Evolutionary conservation across 2,797 vertebrate genomes (phyloP), one percentile per base, ranked within the genome.

Genomic region (Sarcophilus harrisii): DNA sequence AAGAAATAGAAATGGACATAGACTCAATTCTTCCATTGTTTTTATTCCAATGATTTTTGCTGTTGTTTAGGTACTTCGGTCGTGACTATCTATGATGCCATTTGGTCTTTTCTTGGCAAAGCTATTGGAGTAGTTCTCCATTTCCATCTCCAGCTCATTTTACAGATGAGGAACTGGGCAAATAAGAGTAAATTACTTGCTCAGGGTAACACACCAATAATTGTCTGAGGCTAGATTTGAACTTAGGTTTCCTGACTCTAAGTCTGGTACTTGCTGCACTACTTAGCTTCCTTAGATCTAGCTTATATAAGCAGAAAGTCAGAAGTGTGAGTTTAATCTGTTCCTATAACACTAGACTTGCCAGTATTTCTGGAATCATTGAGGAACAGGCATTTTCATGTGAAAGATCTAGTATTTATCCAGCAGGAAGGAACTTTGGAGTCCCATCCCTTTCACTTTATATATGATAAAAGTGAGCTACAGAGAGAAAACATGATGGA

Each of bases 311-410:
- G 94, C 16, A 59, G 6, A 91, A 93, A 97, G 94, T 89, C 91
- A 94, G 89, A 38, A 90, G 30, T 49, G 29, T 92, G 91, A 32
- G 8, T 95, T 94, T 93, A 93, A 66, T 93, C 92, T 95, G 58
- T 93, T 92, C 58, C 54, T 58, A 90, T 49, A 10, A 45, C 87
- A 54, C 27, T 90, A 52, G 28, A 27, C 24, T 54, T 60, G 92
- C 1, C 30, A 93, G 57, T 10, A 49, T 62, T 13, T 87, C 52
- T 93, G 55, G 94, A 94, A 90, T 92, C 93, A 60, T 92, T 92
- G 92, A 96, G 57, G 87, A 92, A n/a, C 91, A 94, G 93, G 90
- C 90, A 94, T 95, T 91, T 93, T 94, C 81, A 95, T 14, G 60
- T 55, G 94, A 90, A 30, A 94, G 8, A 57, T 66, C 54, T 10